Base-by-base conservation (phyloP, 2,113 vertebrate species). In the Poeciliopsis prolifica region DNA sequence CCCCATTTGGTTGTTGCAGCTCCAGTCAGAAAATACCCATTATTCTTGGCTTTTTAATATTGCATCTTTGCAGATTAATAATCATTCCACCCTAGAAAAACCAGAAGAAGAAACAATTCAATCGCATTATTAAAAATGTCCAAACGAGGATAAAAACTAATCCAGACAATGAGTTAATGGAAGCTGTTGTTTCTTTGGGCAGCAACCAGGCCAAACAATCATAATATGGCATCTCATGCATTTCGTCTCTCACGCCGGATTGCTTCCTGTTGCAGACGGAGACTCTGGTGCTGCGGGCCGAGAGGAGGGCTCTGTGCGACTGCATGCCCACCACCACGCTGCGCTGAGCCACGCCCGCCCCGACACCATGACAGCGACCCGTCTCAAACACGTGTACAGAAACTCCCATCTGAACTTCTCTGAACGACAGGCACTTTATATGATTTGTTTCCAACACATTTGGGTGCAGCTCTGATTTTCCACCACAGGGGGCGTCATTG, bases 291-390 rank as follows among this genome's bases (percentile, higher is more conserved):
- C 93, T 99, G 91, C 93, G 96, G 93, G 96, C 95, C 0, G 97
- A 98, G 91, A 93, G 95, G 88, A 95, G 96, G 87, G 95, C 96
- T 71, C 95, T 98, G 74, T 99, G 97, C 44, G 97, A 97, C 90
- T 99, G 97, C 75, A 95, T 96, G 95, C 91, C 76, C 30, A 86
- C 94, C 4, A 94, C 79, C 91, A 88, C 95, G 66, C 94, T 98
- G 91, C 95, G 90, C 89, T 88, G 90, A 95, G 30, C 40, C n/a
- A 62, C 80, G 17, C 35, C 74, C 30, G 35, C n/a, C 65, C 4
- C 35, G 7, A 65, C 65, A 58, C 68, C 65, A 58, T 65, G 28
- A 65, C 28, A 28, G 1, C 15, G 35, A 30, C 61, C 65, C 66
- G 11, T 33, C 12, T 77, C 70, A 13, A 74, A 83, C 75, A 84